These are phyloP conservation scores for Trachelus stipa DNA, from an alignment of 2,888 invertebrate species.

Conservation along the genomic window DNA sequence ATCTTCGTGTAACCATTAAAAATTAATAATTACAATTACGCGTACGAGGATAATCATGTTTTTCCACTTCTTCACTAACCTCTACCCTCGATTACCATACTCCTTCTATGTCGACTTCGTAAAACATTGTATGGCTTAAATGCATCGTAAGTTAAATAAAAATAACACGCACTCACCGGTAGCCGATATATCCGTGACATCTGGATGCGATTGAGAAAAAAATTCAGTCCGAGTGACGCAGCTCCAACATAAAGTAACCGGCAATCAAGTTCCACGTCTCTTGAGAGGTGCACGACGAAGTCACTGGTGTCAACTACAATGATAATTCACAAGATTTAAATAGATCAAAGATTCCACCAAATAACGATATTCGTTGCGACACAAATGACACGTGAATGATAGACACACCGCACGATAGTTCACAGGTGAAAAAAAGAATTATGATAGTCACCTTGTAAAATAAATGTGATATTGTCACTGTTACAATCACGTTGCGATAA, in stretches of 20 bases:
- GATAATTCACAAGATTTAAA: background rate
- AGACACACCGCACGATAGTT: background rate
- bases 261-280: background rate
- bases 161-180: background rate
- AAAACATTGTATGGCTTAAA: background rate
- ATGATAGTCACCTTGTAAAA: conserved; percentile 14
- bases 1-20: background rate
- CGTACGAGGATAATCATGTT: background rate
- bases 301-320: background rate
- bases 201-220: background rate
- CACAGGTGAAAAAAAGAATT: conserved; percentile 22
- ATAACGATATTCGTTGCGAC: background rate
- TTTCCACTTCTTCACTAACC: background rate
- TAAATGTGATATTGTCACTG: background rate
- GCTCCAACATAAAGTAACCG: background rate
- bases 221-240: background rate
- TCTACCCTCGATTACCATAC: background rate
- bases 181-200: conserved; percentile 20
- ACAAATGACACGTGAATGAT: background rate
- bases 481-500: background rate
- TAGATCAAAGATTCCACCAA: background rate
- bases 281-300: background rate
- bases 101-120: background rate
- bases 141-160: background rate
- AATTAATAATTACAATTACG: background rate